Percentiles rank a stretch among this genome's conserved stretches.
These are phyloP conservation scores for Cosmia trapezina DNA, from an alignment of 2,888 invertebrate species.

Conservation along the genomic window DNA sequence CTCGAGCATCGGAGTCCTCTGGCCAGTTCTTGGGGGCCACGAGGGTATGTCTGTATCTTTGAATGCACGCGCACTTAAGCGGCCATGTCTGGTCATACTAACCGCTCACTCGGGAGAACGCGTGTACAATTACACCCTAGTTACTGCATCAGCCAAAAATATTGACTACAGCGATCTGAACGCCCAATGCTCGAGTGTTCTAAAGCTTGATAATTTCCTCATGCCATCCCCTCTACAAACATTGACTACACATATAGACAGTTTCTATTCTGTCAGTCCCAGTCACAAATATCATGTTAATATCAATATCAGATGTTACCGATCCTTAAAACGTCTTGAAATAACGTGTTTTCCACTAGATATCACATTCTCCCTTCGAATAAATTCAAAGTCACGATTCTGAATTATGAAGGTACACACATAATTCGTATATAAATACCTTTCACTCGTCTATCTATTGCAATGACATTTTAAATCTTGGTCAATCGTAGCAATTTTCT, in stretches of 20 bases:
- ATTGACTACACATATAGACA: slow-evolving; percentile 33
- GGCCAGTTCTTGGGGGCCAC: neutral
- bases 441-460: slow-evolving; percentile 56
- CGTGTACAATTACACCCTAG: neutral
- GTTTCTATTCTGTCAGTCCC: slow-evolving; percentile 30
- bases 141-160: neutral
- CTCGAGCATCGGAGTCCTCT: neutral
- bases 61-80: slow-evolving; percentile 17
- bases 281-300: slow-evolving; percentile 37
- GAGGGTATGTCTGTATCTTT: neutral
- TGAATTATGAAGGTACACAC: slow-evolving; percentile 50
- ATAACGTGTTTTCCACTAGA: slow-evolving; percentile 49
- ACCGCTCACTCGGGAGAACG: slow-evolving; percentile 40
- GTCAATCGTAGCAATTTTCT: slow-evolving; percentile 63
- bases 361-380: slow-evolving; percentile 64
- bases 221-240: slow-evolving; percentile 25
- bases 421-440: slow-evolving; percentile 51
- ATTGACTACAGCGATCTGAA: neutral
- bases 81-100: slow-evolving; percentile 11
- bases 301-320: slow-evolving; percentile 42
- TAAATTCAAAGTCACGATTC: slow-evolving; percentile 51
- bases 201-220: slow-evolving; percentile 13
- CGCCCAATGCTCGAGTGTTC: slow-evolving; percentile 26
- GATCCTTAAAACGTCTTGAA: slow-evolving; percentile 50
- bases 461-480: slow-evolving; percentile 70